These are phyloP conservation scores for Hypena proboscidalis DNA, from an alignment of 2,888 invertebrate genomes.

Conservation along the genomic window DNA sequence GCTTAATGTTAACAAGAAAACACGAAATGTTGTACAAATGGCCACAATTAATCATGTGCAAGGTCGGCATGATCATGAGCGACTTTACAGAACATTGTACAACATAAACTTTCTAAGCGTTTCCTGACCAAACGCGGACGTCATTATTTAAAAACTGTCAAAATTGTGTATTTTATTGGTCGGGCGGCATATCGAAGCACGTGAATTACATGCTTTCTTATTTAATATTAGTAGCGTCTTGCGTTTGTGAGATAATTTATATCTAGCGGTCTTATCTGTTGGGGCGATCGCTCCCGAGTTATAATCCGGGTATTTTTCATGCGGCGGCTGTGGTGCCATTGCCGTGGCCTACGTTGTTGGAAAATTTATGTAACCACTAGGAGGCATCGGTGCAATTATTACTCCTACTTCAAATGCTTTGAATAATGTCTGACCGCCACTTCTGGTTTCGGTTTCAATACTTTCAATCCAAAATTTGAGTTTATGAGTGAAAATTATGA, in stretches of 20 bases:
- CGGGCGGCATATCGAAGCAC: conserved; percentile 70
- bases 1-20: conserved; percentile 38
- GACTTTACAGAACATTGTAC: conserved; percentile 63
- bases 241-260: conserved; percentile 83
- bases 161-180: conserved; percentile 81
- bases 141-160: conserved; percentile 85
- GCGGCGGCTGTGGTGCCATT: conserved; percentile 48
- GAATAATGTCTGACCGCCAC: not conserved
- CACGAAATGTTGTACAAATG: conserved; percentile 44
- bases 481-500: too few species aligned
- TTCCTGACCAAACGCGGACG: conserved; percentile 77
- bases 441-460: too few species aligned
- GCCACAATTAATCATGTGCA: conserved; percentile 55
- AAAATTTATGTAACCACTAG: conserved; percentile 75
- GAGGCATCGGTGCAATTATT: conserved; percentile 74
- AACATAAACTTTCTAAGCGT: conserved; percentile 76
- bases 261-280: conserved; percentile 75
- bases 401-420: conserved; percentile 34
- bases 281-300: conserved; percentile 78
- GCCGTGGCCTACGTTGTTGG: conserved; percentile 57
- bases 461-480: too few species aligned
- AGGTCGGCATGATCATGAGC: conserved; percentile 62
- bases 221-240: conserved; percentile 83
- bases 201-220: conserved; percentile 84
- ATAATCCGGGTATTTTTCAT: conserved; percentile 85